These are phyloP conservation scores for Acyrthosiphon pisum DNA, from an alignment of 1,140 invertebrate genomes.

Conservation along the genomic window DNA sequence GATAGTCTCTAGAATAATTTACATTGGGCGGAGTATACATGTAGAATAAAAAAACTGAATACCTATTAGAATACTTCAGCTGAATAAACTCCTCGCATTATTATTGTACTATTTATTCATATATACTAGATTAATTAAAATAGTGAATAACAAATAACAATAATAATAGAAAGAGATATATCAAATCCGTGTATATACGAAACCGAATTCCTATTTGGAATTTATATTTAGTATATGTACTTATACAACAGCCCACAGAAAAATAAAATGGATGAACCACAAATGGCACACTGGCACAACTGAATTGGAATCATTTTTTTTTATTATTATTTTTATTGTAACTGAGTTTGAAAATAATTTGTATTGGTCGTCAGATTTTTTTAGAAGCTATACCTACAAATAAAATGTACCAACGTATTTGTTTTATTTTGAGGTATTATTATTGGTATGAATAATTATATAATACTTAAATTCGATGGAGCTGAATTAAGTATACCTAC, in stretches of 20 bases:
- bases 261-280: neutral
- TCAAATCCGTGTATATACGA: neutral
- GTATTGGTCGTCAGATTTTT: neutral
- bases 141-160: neutral
- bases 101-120: neutral
- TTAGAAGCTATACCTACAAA: neutral
- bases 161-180: too few species aligned
- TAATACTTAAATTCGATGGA: neutral
- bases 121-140: neutral
- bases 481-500: neutral
- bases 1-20: neutral
- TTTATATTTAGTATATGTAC: neutral
- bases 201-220: neutral
- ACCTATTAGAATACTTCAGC: neutral
- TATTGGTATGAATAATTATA: neutral
- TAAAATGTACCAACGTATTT: neutral
- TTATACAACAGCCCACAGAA: neutral
- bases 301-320: neutral
- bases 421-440: neutral
- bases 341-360: neutral
- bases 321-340: neutral
- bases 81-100: neutral
- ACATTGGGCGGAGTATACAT: neutral
- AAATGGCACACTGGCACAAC: neutral
- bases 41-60: neutral